Evolutionary conservation across 2,113 vertebrate genomes (phyloP).

Genomic region (Hyaena hyaena): DNA sequence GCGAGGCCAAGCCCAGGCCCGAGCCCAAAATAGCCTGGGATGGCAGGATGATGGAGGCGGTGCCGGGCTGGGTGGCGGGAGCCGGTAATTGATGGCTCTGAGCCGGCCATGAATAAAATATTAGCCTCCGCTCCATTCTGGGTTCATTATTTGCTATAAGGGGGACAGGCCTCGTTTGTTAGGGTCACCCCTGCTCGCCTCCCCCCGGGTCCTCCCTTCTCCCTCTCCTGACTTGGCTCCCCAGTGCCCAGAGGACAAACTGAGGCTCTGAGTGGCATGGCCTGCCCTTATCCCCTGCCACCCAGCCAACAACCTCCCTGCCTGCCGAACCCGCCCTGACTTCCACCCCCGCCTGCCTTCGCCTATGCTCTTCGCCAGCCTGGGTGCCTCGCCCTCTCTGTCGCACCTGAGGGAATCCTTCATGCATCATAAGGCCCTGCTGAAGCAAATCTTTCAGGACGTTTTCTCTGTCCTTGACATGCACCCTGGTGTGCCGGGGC

Average conservation of each 20-base stretch:
- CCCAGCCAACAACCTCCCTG: accelerated
- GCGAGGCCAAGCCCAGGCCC: conserved; percentile 43
- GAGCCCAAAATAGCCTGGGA: conserved; percentile 71
- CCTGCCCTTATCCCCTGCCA: not conserved
- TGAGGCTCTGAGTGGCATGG: not conserved
- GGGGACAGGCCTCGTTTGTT: not conserved
- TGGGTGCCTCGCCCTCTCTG: not conserved
- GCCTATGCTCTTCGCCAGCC: not conserved
- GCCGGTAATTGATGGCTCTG: conserved; percentile 63
- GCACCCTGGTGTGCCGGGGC: accelerated
- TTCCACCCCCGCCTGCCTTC: not conserved
- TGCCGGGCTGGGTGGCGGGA: conserved; percentile 42
- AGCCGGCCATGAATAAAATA: conserved; percentile 74
- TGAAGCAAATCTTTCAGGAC: not conserved
- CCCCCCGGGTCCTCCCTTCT: not conserved
- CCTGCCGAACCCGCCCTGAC: not conserved
- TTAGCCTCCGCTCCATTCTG: not conserved
- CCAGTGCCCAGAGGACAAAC: not conserved
- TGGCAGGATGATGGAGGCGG: conserved; percentile 79
- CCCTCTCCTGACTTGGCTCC: not conserved
- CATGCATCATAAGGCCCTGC: not conserved
- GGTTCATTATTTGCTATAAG: conserved; percentile 50
- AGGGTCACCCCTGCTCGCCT: not conserved
- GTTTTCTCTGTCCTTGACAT: accelerated
- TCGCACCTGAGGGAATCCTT: not conserved